Base-by-base conservation (phyloP, 2,888 invertebrate genomes). In the Stegana nigrithorax region DNA sequence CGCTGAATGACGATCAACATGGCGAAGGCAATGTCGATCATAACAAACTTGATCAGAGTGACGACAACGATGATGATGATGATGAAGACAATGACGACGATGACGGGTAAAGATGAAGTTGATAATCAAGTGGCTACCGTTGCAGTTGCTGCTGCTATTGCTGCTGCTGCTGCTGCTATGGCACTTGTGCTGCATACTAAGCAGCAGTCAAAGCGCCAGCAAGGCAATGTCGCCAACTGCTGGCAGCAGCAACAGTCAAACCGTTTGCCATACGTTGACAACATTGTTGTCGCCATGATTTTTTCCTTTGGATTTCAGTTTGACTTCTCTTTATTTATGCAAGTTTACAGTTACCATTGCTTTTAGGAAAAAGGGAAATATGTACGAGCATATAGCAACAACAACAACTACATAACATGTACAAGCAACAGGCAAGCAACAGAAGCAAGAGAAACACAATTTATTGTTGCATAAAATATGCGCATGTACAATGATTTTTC, bases 121-220 rank as follows among this genome's bases (percentile, higher is more conserved):
- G 8, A 29, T 53, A 4, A 36, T 27, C 27, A 6, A 8, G n/a
- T 10, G 21, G n/a, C 3, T 51, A 6, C 14, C 27, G n/a, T 36
- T 32, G 62, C 63, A 55, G 63, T 66, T 67, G 69, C 63, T 71
- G 26, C 42, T 27, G 51, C 51, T 39, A 39, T 14, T 2, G 6
- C 65, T 69, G 73, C 64, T 70, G 26, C 21, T 57, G 44, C 19
- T 32, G 53, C 27, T 39, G 57, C 27, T 26, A 42, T 21, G 19
- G 73, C 80, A 76, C 75, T 76, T 79, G 80, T 72, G 78, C 64
- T 69, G 76, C 76, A 80, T 80, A 76, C 75, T 69, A 77, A 76
- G 76, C 65, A 72, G 70, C 67, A 75, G 70, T 66, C 5, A 5
- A 58, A 77, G 73, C 78, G 76, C 76, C 76, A 70, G 68, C 73